Evolutionary conservation across 2,888 invertebrate species (phyloP).

Genomic region (Auanema freiburgensis): DNA sequence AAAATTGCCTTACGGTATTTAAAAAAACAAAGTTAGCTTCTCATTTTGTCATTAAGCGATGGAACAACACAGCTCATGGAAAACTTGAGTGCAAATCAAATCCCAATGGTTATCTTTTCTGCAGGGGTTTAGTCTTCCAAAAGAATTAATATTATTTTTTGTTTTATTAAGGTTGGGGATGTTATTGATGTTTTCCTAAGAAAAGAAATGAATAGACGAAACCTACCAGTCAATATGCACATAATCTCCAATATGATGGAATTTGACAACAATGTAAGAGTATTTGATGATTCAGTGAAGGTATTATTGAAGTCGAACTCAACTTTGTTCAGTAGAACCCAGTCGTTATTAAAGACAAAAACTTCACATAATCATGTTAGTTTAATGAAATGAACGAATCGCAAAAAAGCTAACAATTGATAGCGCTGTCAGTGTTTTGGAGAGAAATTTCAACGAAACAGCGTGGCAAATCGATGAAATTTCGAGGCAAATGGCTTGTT

Average conservation of each 20-base stretch:
- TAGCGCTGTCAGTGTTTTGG: no score
- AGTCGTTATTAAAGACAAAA: no score
- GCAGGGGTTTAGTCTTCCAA: constrained; percentile 72
- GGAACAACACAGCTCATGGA: constrained; percentile 25
- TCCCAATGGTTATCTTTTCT: constrained; percentile 90
- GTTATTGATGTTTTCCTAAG: constrained; percentile 79
- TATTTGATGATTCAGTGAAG: neutral
- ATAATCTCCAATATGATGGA: constrained; percentile 63
- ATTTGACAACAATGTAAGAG: constrained; percentile 49
- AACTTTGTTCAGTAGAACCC: no score
- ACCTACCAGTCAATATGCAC: constrained; percentile 54
- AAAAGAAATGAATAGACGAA: constrained; percentile 67
- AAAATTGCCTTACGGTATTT: constrained; percentile 8
- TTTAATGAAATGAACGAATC: no score
- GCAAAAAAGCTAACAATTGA: no score
- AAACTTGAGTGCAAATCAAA: constrained; percentile 30
- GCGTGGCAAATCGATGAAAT: no score
- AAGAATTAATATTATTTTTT: neutral
- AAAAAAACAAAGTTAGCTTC: neutral
- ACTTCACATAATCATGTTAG: no score
- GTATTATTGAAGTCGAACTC: neutral
- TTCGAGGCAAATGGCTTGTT: no score
- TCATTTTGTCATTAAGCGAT: neutral
- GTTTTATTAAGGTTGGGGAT: constrained; percentile 67
- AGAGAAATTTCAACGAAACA: no score